phyloP scores from a whole-genome alignment of 2,888 invertebrate species.

The Caenorhabditis zanzibari region DNA sequence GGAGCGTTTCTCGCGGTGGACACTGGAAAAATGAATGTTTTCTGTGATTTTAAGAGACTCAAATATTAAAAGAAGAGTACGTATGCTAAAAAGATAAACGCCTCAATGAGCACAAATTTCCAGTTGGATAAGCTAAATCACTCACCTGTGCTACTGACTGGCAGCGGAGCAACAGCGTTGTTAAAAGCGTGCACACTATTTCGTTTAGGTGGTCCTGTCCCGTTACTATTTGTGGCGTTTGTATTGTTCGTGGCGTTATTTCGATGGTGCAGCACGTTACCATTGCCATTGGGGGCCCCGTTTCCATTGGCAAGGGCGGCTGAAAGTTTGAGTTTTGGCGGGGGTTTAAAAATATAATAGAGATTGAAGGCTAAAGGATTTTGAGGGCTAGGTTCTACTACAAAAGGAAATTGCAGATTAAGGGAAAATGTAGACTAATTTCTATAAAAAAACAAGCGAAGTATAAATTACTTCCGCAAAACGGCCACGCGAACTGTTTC shows the following conservation, averaged over 20 bases:
- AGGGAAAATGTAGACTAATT: too few species aligned
- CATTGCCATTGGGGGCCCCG: slow-evolving; percentile 43
- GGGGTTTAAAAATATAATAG: neutral
- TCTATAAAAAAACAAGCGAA: too few species aligned
- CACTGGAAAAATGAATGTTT: slow-evolving; percentile 31
- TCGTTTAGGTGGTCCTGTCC: slow-evolving; percentile 25
- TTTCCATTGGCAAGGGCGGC: slow-evolving; percentile 41
- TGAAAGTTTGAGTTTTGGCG: neutral
- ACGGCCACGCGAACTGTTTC: too few species aligned
- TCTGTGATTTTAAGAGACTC: too few species aligned
- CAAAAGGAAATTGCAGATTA: too few species aligned
- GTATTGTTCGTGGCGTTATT: slow-evolving; percentile 23
- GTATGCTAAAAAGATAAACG: too few species aligned
- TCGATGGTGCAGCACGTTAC: slow-evolving; percentile 54
- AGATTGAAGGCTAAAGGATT: too few species aligned
- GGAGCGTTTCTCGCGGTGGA: slow-evolving; percentile 21
- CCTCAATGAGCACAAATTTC: too few species aligned
- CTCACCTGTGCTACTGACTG: slow-evolving; percentile 43
- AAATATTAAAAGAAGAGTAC: too few species aligned
- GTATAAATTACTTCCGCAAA: too few species aligned
- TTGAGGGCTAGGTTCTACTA: too few species aligned
- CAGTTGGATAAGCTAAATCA: too few species aligned
- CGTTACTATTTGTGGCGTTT: slow-evolving; percentile 17
- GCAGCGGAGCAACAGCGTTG: slow-evolving; percentile 43
- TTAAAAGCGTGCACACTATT: slow-evolving; percentile 54